A percentile compares a stretch with the other conserved stretches of the same genome.
These are phyloP conservation scores for Perca fluviatilis DNA, from an alignment of 2,113 vertebrate species.

Conservation along the genomic window DNA sequence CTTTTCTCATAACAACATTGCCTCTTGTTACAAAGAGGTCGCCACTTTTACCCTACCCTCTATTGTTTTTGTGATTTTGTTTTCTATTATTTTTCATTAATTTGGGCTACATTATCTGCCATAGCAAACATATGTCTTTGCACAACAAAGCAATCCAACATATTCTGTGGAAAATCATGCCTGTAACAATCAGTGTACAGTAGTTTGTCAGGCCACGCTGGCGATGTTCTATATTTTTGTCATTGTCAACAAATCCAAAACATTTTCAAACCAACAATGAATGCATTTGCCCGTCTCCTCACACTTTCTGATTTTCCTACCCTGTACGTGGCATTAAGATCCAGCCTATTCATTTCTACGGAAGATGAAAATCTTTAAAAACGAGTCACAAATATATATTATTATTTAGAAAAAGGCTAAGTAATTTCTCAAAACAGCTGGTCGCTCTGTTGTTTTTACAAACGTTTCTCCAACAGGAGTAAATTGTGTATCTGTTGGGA, in stretches of 20 bases:
- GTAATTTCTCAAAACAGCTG: not conserved
- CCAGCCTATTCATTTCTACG: not conserved
- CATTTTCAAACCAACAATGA: not conserved
- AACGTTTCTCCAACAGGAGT: not conserved
- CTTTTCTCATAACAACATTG: not conserved
- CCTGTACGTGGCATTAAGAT: not conserved
- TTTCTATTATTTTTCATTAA: not conserved
- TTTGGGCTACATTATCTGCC: not conserved
- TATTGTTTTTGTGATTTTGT: not conserved
- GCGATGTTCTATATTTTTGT: not conserved
- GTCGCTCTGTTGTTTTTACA: not conserved
- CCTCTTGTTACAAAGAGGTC: not conserved
- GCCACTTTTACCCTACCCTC: not conserved
- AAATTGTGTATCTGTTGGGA: not conserved
- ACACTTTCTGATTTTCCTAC: not conserved
- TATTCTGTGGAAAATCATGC: not conserved
- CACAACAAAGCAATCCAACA: not conserved
- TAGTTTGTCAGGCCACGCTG: not conserved
- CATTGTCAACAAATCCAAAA: not conserved
- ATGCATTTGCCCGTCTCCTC: not conserved
- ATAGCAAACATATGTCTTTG: not conserved
- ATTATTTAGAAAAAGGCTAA: not conserved
- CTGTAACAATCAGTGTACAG: not conserved
- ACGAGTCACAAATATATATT: not conserved
- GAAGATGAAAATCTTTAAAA: not conserved